Base-by-base conservation (phyloP, 2,888 invertebrate species). In the Anthophora plumipes region DNA sequence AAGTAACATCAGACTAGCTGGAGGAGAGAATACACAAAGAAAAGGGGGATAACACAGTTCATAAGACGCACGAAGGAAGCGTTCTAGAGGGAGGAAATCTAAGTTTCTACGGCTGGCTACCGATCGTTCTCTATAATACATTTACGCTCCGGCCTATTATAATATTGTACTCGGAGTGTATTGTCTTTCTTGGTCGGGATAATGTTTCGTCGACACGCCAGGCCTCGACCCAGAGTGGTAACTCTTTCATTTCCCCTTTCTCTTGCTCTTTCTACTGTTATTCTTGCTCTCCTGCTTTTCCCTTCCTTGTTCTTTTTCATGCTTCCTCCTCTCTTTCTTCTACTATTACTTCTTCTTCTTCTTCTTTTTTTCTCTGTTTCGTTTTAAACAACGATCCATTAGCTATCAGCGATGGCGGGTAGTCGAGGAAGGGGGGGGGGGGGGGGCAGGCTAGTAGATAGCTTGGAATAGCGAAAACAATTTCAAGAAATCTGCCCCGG, bases 401-500 rank as follows among this genome's bases (percentile, higher is more conserved):
- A 88, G 85, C 75, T 86, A 86, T 88, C 85, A 75, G 87, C 31
- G 31, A 4, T 4, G 31, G 31, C 1, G 37, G 63, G 68, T 73
- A 71, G 67, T 82, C 20, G 64, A 77, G 60, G 66, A 69, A 55
- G 61, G 79, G 71, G 31, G 68, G 39, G 57, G 52, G 50, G 55
- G 68, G 50, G 66, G 68, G n/a, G n/a, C n/a, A n/a, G n/a, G n/a
- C n/a, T n/a, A n/a, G 57, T 70, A 85, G 87, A 85, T 84, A 85
- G 84, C 84, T 72, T 77, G 88, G 82, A 88, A 88, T 86, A 88
- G 90, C 88, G 89, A 88, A 91, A 91, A 91, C 92, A 92, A 92
- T 92, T 92, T 90, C 91, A 89, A 92, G 92, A 92, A 92, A 92
- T 92, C 90, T 88, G 89, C 89, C 88, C 88, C 83, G 89, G 89